phyloP scores from a whole-genome alignment of 1,140 invertebrate genomes.

The Matsumurasca onukii region DNA sequence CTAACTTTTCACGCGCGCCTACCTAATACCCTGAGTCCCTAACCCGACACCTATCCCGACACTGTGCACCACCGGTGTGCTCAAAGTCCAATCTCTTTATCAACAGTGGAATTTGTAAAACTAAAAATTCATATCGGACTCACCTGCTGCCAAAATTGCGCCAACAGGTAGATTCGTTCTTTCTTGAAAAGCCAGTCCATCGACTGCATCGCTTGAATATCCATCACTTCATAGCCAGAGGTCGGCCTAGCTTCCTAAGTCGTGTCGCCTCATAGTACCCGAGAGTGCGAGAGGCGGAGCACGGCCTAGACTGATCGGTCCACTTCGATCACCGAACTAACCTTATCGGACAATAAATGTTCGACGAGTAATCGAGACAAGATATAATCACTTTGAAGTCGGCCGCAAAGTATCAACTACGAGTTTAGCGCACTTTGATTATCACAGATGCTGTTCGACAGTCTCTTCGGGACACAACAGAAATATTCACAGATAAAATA shows the following conservation, averaged over 20 bases:
- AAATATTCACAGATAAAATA: too few species aligned
- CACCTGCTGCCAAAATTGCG: constrained; percentile 94
- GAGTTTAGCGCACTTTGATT: too few species aligned
- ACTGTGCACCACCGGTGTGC: background rate
- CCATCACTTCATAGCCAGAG: constrained; percentile 47
- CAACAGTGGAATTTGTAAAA: background rate
- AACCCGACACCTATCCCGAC: background rate
- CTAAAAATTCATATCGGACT: constrained; percentile 44
- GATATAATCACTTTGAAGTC: too few species aligned
- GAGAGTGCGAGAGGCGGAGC: constrained; percentile 50
- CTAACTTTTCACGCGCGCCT: constrained; percentile 7
- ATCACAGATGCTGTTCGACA: too few species aligned
- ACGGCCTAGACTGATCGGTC: constrained; percentile 43
- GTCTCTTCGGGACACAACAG: too few species aligned
- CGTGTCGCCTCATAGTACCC: background rate
- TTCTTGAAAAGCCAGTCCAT: constrained; percentile 96
- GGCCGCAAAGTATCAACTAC: too few species aligned
- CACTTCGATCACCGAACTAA: background rate
- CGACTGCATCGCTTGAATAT: constrained; percentile 82
- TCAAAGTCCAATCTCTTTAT: background rate
- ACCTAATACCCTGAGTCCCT: background rate
- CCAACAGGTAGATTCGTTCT: constrained; percentile 87
- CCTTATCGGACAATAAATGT: background rate
- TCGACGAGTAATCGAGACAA: background rate
- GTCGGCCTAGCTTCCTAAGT: constrained; percentile 15